Evolutionary conservation across 2,888 invertebrate species (phyloP).

Genomic region (Chymomyza fuscimana): DNA sequence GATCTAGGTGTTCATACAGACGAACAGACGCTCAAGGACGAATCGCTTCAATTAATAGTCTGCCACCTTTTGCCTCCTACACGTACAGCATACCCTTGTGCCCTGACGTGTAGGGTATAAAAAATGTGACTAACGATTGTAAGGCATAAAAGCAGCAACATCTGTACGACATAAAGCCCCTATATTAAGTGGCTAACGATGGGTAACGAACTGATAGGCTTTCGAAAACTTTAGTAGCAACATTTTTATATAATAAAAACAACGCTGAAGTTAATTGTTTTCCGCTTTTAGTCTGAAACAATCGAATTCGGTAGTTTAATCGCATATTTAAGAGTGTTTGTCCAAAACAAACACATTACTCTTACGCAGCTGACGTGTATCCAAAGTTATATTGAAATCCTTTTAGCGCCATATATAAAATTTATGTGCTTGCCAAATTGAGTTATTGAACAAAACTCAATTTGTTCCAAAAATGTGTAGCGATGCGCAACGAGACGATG

Average conservation of each 20-base stretch:
- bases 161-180: background rate
- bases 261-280: no score
- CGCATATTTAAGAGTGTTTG: background rate
- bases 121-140: background rate
- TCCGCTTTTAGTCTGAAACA: no score
- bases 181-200: background rate
- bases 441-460: slow-evolving; percentile 62
- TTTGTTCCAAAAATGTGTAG: slow-evolving; percentile 31
- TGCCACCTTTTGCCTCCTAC: no score
- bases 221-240: no score
- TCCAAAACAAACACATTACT: background rate
- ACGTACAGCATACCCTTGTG: background rate
- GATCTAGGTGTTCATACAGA: no score
- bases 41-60: no score
- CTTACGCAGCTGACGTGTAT: slow-evolving; percentile 9
- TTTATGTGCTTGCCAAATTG: slow-evolving; percentile 59
- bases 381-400: slow-evolving; percentile 61
- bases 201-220: no score
- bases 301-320: background rate
- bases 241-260: no score
- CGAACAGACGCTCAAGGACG: no score
- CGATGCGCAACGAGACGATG: background rate
- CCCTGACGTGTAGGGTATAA: background rate
- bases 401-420: slow-evolving; percentile 61
- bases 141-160: background rate